phyloP scores from a whole-genome alignment of 1,140 invertebrate genomes.

The Anastrepha ludens region DNA sequence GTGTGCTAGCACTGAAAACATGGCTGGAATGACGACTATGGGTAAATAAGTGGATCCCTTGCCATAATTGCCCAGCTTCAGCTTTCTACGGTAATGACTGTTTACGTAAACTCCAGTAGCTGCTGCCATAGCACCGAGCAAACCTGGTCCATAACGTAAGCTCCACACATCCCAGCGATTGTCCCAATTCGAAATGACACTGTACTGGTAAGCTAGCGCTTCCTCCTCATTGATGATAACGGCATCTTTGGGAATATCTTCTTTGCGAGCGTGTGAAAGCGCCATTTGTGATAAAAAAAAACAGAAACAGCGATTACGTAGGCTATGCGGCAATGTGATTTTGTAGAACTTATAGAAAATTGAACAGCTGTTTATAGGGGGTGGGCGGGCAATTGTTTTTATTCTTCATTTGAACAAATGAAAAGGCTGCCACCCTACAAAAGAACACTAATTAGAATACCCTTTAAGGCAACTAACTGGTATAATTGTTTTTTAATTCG shows the following conservation, averaged over 20 bases:
- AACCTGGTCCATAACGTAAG: constrained; percentile 69
- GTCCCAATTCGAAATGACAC: constrained; percentile 74
- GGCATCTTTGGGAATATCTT: constrained; percentile 72
- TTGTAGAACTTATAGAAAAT: not conserved
- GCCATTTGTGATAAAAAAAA: constrained; percentile 55
- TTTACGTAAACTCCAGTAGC: constrained; percentile 73
- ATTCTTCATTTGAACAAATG: not conserved
- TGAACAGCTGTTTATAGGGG: constrained; percentile 20
- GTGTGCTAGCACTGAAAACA: constrained; percentile 71
- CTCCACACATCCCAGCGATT: constrained; percentile 72
- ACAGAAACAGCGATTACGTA: not conserved
- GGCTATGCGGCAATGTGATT: not conserved
- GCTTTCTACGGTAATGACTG: constrained; percentile 72
- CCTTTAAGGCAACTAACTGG: not conserved
- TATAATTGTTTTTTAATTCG: too few relatives aligned
- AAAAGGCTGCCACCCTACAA: not conserved
- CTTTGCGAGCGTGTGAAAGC: constrained; percentile 35
- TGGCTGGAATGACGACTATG: constrained; percentile 73
- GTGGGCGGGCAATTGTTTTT: not conserved
- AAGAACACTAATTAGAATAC: not conserved
- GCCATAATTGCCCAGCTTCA: constrained; percentile 72
- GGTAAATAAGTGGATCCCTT: constrained; percentile 73
- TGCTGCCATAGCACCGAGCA: constrained; percentile 67
- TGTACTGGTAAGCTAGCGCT: constrained; percentile 74
- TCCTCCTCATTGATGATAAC: constrained; percentile 73